Percentiles rank a stretch among this genome's conserved stretches.
phyloP scores from a whole-genome alignment of 2,797 vertebrate genomes.

The Acanthopagrus latus region DNA sequence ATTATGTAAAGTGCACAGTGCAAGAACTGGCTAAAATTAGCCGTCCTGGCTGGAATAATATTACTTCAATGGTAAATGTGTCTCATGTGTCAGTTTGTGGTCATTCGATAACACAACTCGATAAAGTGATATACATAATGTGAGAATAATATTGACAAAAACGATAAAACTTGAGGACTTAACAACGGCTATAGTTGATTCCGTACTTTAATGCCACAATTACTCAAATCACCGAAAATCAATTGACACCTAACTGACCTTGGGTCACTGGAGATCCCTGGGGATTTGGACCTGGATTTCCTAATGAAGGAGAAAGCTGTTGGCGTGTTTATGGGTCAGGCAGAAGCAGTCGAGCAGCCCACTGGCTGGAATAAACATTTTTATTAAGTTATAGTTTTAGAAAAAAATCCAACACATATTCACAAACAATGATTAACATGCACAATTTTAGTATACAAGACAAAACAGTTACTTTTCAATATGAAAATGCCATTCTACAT shows the following conservation, averaged over 20 bases:
- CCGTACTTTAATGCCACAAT: slow-evolving; percentile 2
- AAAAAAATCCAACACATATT: slow-evolving; percentile 88
- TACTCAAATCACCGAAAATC: neutral
- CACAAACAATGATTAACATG: slow-evolving; percentile 89
- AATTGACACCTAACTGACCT: neutral
- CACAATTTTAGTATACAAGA: slow-evolving; percentile 91
- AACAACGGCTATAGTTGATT: neutral
- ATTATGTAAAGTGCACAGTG: neutral
- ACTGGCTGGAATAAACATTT: slow-evolving; percentile 79
- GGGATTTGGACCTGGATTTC: neutral
- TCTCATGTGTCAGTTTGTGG: neutral
- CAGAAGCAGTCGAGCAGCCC: slow-evolving; percentile 9
- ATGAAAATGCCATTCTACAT: slow-evolving; percentile 92
- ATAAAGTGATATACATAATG: neutral
- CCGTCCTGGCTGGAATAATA: neutral
- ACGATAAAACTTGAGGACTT: neutral
- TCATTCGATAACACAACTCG: neutral
- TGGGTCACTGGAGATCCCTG: neutral
- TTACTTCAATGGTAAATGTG: neutral
- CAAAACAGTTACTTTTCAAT: slow-evolving; percentile 96
- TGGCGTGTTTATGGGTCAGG: neutral
- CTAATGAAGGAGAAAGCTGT: neutral
- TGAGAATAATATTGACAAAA: neutral
- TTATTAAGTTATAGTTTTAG: slow-evolving; percentile 89
- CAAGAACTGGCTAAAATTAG: neutral